Evolutionary conservation across 2,888 invertebrate genomes (phyloP).

Genomic region (Caradrina clavipalpis): DNA sequence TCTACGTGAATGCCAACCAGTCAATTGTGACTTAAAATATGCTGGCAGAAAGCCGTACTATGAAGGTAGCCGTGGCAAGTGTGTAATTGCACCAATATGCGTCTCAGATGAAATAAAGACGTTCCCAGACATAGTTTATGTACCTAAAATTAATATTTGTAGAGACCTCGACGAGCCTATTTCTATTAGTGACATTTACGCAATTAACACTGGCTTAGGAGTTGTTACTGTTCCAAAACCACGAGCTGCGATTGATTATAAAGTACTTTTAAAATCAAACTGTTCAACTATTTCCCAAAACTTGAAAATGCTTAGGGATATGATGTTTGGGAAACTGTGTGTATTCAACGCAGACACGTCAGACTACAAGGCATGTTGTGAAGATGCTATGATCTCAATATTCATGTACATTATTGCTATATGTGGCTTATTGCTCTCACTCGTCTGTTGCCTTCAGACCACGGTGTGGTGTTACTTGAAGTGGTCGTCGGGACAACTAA

Average conservation of each 20-base stretch:
- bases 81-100: constrained; percentile 73
- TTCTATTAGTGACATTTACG: constrained; percentile 76
- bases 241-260: constrained; percentile 31
- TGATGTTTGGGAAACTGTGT: constrained; percentile 76
- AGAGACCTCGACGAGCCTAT: constrained; percentile 76
- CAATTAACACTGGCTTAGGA: constrained; percentile 77
- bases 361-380: constrained; percentile 70
- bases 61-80: constrained; percentile 67
- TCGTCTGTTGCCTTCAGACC: constrained; percentile 69
- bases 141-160: constrained; percentile 77
- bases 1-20: constrained; percentile 75
- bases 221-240: constrained; percentile 64
- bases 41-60: constrained; percentile 75
- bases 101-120: constrained; percentile 65
- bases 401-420: constrained; percentile 69
- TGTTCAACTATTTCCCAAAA: constrained; percentile 84
- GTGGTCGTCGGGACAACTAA: constrained; percentile 65
- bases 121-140: constrained; percentile 77
- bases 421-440: constrained; percentile 68
- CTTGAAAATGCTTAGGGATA: constrained; percentile 75
- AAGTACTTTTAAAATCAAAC: constrained; percentile 73
- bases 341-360: constrained; percentile 61
- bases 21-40: constrained; percentile 81
- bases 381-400: constrained; percentile 73
- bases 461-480: constrained; percentile 66